Percentiles rank a stretch among this genome's conserved stretches.
phyloP scores from a whole-genome alignment of 2,888 invertebrate species.

The Xestobium rufovillosum region DNA sequence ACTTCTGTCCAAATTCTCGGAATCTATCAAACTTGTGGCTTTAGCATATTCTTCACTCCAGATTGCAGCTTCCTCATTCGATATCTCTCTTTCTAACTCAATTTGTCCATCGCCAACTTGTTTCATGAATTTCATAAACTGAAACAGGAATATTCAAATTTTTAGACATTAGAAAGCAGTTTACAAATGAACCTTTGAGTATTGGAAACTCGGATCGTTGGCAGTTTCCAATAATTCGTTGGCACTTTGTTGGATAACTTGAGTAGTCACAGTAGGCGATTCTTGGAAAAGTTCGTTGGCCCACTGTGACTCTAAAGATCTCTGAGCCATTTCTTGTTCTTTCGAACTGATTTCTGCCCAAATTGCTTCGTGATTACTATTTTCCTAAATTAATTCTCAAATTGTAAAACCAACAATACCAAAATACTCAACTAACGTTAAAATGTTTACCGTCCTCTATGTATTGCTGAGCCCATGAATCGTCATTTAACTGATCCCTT shows the following conservation, averaged over 20 bases:
- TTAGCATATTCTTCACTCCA: slow-evolving; percentile 45
- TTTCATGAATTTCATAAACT: slow-evolving; percentile 81
- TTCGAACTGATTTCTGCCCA: slow-evolving; percentile 44
- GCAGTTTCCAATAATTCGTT: slow-evolving; percentile 53
- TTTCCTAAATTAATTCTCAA: too few species aligned
- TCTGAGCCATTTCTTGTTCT: slow-evolving; percentile 38
- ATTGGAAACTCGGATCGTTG: slow-evolving; percentile 61
- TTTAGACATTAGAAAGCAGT: slow-evolving; percentile 10
- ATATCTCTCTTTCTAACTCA: slow-evolving; percentile 46
- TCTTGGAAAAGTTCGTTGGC: slow-evolving; percentile 52
- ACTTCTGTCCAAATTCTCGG: too few species aligned
- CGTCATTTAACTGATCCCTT: slow-evolving; percentile 43
- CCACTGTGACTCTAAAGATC: slow-evolving; percentile 52
- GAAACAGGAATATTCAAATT: slow-evolving; percentile 32
- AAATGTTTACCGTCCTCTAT: slow-evolving; percentile 45
- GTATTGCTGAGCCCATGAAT: slow-evolving; percentile 51
- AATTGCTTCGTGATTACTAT: slow-evolving; percentile 39
- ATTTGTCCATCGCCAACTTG: slow-evolving; percentile 63
- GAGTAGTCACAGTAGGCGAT: slow-evolving; percentile 30
- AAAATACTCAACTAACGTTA: slow-evolving; percentile 34
- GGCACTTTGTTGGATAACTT: slow-evolving; percentile 48
- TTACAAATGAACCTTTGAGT: slow-evolving; percentile 48
- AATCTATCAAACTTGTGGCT: too few species aligned
- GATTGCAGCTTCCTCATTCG: slow-evolving; percentile 40
- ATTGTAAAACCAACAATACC: too few species aligned